These are phyloP conservation scores for Microchrysa polita DNA, from an alignment of 2,888 invertebrate genomes.

Conservation along the genomic window DNA sequence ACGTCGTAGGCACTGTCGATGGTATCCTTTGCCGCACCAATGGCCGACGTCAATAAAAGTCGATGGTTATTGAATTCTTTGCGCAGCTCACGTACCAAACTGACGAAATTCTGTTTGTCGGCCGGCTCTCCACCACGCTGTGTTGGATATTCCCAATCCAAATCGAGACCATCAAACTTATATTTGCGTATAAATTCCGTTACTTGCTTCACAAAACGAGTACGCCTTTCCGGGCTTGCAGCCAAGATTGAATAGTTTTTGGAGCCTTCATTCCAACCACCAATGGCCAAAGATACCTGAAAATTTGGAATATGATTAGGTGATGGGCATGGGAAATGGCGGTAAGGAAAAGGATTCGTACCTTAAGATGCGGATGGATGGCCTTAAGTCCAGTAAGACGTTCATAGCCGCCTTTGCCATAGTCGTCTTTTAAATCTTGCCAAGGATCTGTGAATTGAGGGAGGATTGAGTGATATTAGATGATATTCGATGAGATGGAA, in stretches of 20 bases:
- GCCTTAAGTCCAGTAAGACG: slow-evolving; percentile 74
- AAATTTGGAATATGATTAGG: not conserved
- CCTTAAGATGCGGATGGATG: slow-evolving; percentile 75
- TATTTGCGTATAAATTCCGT: slow-evolving; percentile 70
- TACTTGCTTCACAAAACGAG: slow-evolving; percentile 76
- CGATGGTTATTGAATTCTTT: slow-evolving; percentile 74
- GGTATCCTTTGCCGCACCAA: slow-evolving; percentile 79
- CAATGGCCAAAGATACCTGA: slow-evolving; percentile 80
- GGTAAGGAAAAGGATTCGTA: slow-evolving; percentile 47
- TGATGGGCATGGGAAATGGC: not conserved
- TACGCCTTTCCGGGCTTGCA: slow-evolving; percentile 70
- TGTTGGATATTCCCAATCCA: slow-evolving; percentile 87
- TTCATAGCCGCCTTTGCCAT: slow-evolving; percentile 77
- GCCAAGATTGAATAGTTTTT: slow-evolving; percentile 68
- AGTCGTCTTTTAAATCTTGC: slow-evolving; percentile 79
- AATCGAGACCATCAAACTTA: slow-evolving; percentile 63
- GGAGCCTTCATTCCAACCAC: slow-evolving; percentile 93
- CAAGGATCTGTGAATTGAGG: slow-evolving; percentile 70
- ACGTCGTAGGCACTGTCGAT: slow-evolving; percentile 84
- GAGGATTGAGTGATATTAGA: not conserved
- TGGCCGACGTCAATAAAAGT: slow-evolving; percentile 81
- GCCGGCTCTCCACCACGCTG: slow-evolving; percentile 77
- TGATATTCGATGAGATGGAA: not conserved
- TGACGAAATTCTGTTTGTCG: slow-evolving; percentile 81
- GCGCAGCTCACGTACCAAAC: slow-evolving; percentile 80